A percentile compares a stretch with the other conserved stretches of the same genome.
Conservation (phyloP, 2,888 invertebrate genomes). For the Drosophila ezoana region DNA sequence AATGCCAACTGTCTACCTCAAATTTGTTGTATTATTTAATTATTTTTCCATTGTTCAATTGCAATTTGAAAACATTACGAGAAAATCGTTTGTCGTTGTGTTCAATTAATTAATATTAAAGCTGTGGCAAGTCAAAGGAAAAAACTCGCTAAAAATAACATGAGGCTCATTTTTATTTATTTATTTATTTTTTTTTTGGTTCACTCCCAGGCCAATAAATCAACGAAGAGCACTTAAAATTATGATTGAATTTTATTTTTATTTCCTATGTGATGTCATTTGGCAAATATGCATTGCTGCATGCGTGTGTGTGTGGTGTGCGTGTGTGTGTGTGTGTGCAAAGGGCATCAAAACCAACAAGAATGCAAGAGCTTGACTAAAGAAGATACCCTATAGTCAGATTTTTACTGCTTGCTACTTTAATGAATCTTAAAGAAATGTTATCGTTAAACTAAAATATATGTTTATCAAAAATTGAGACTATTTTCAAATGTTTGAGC, state of each 20-base stretch:
- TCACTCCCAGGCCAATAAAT: slow-evolving; percentile 14
- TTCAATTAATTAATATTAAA: slow-evolving; percentile 34
- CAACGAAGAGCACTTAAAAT: slow-evolving; percentile 12
- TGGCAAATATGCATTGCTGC: slow-evolving; percentile 1
- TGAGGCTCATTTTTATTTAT: background rate
- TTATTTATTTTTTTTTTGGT: background rate
- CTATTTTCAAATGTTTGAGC: no score
- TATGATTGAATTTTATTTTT: slow-evolving; percentile 27
- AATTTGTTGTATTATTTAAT: slow-evolving; percentile 3
- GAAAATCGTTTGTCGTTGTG: background rate
- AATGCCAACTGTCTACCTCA: background rate
- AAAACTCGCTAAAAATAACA: slow-evolving; percentile 8
- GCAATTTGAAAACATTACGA: slow-evolving; percentile 9
- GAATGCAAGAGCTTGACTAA: background rate
- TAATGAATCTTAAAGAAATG: no score
- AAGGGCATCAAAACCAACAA: slow-evolving; percentile 1
- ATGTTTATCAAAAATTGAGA: no score
- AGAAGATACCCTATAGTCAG: background rate
- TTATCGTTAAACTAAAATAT: no score
- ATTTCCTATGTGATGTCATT: slow-evolving; percentile 1
- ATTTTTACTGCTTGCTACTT: no score
- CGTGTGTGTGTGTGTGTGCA: background rate
- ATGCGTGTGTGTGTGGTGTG: background rate
- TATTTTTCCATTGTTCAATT: slow-evolving; percentile 26
- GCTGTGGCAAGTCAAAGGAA: background rate